A percentile compares a stretch with the other conserved stretches of the same genome.
These are phyloP conservation scores for Cheirogaleus major DNA, from an alignment of 2,797 vertebrate species.

Conservation along the genomic window DNA sequence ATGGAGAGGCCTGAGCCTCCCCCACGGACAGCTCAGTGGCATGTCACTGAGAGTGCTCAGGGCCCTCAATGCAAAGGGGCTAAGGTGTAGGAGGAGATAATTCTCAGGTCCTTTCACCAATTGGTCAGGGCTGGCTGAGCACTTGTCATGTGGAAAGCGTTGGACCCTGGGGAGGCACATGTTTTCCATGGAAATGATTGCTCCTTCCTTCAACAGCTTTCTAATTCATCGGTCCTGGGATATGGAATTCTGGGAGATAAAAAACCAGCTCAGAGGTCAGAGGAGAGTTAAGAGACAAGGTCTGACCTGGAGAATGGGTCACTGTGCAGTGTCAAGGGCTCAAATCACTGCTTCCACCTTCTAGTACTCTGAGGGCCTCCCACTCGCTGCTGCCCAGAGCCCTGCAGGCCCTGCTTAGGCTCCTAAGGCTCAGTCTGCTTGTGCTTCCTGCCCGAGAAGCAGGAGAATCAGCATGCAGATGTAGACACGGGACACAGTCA, in stretches of 20 bases:
- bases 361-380: neutral
- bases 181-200: slow-evolving; percentile 3
- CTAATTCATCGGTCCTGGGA: neutral
- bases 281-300: neutral
- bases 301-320: neutral
- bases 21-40: neutral
- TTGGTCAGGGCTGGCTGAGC: neutral
- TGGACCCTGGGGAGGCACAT: neutral
- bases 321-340: neutral
- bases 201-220: neutral
- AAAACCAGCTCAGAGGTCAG: neutral
- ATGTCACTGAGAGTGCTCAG: neutral
- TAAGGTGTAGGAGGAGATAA: neutral
- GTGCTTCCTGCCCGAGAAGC: slow-evolving; percentile 32
- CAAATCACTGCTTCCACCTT: neutral
- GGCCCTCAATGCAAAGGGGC: neutral
- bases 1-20: neutral
- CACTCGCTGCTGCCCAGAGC: neutral
- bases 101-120: neutral
- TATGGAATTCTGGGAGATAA: slow-evolving; percentile 9
- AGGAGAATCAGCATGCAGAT: slow-evolving; percentile 35
- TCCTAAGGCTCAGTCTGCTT: neutral
- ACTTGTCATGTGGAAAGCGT: neutral
- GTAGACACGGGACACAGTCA: neutral
- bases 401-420: neutral